phyloP scores from a whole-genome alignment of 2,113 vertebrate genomes.

The Semnornis frantzii region DNA sequence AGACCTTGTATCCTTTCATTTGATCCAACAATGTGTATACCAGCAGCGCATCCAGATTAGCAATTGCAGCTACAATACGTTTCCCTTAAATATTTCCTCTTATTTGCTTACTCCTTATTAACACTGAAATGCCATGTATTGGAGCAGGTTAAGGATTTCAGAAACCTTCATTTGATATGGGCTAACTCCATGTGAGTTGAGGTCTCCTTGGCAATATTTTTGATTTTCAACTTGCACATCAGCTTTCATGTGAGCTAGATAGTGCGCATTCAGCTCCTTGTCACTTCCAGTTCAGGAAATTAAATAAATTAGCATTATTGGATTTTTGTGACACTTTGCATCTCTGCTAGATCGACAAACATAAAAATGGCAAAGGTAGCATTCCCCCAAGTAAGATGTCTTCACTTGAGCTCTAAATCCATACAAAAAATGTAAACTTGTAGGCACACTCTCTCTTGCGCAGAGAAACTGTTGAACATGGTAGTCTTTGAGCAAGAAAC shows the following conservation, averaged over 20 bases:
- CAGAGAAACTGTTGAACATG: neutral
- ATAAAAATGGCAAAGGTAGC: neutral
- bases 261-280: neutral
- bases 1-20: neutral
- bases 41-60: neutral
- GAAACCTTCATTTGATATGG: neutral
- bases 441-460: rapidly evolving
- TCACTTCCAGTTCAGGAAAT: conserved; percentile 57
- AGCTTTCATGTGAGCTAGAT: conserved; percentile 11
- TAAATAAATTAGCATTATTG: conserved; percentile 61
- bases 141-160: conserved; percentile 22
- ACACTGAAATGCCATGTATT: neutral
- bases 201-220: conserved; percentile 14
- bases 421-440: neutral
- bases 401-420: neutral
- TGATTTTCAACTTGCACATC: conserved; percentile 21
- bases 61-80: neutral
- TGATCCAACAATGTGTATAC: neutral
- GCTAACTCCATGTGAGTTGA: neutral
- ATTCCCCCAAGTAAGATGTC: neutral
- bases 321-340: conserved; percentile 23
- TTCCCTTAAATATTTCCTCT: conserved; percentile 5
- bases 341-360: conserved; percentile 5
- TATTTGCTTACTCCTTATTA: conserved; percentile 13
- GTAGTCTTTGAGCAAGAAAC: neutral